These are phyloP conservation scores for Catocala sponsa DNA, from an alignment of 2,888 invertebrate species.

Conservation along the genomic window DNA sequence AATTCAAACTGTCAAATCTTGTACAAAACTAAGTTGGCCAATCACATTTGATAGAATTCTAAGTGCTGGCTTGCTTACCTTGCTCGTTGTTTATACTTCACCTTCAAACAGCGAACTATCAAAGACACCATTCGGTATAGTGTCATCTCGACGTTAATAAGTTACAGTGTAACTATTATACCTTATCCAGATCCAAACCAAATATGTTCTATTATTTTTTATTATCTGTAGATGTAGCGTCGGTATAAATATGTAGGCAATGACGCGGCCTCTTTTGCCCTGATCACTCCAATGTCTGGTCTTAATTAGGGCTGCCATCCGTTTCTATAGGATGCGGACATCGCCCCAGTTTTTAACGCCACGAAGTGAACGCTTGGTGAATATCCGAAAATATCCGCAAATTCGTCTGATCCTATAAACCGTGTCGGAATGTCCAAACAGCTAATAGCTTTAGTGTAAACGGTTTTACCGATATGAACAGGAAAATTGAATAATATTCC, in stretches of 20 bases:
- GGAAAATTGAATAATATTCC: constrained; percentile 33
- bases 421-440: constrained; percentile 34
- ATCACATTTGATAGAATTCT: no score
- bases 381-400: constrained; percentile 55
- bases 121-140: no score
- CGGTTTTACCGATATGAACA: constrained; percentile 34
- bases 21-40: no score
- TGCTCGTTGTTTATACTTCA: no score
- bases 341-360: constrained; percentile 57
- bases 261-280: constrained; percentile 54
- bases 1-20: no score
- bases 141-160: no score
- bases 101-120: no score
- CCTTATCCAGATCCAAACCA: neutral
- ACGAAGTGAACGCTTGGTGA: constrained; percentile 57
- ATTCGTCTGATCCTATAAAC: constrained; percentile 34
- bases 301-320: constrained; percentile 59
- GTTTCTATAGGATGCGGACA: constrained; percentile 55
- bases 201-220: constrained; percentile 7
- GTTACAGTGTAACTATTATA: no score
- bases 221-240: constrained; percentile 24
- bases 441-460: constrained; percentile 36
- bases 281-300: constrained; percentile 57
- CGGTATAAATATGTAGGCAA: constrained; percentile 31
- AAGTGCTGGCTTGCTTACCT: no score